Conservation (phyloP, 2,797 vertebrate species). For the Notolabrus celidotus region DNA sequence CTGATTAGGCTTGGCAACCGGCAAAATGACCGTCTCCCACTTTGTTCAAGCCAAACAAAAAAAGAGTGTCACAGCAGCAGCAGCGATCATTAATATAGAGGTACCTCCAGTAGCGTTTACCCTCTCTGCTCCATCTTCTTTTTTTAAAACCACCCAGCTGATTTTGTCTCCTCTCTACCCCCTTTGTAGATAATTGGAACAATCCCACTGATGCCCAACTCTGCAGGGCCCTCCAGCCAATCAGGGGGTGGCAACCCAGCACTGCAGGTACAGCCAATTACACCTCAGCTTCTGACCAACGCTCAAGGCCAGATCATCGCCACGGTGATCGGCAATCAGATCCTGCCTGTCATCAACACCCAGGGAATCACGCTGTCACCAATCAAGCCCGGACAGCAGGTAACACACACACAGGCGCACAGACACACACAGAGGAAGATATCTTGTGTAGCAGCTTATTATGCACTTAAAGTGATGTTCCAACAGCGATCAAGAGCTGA, state of each 20-base stretch:
- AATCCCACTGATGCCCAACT: constrained; percentile 98
- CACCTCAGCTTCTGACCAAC: constrained; percentile 98
- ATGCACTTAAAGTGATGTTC: constrained; percentile 36
- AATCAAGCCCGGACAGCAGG: constrained; percentile 98
- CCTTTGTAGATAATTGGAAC: constrained; percentile 96
- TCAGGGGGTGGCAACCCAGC: constrained; percentile 91
- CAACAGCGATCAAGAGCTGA: constrained; percentile 28
- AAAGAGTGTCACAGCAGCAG: constrained; percentile 35
- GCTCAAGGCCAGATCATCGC: constrained; percentile 99
- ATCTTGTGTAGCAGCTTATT: constrained; percentile 37
- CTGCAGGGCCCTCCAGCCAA: constrained; percentile 92
- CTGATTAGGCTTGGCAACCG: constrained; percentile 48
- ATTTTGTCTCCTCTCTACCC: constrained; percentile 70
- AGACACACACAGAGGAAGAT: constrained; percentile 2
- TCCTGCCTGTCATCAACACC: constrained; percentile 99
- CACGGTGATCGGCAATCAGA: constrained; percentile 99
- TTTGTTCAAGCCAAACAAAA: constrained; percentile 24
- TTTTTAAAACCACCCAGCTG: constrained; percentile 70
- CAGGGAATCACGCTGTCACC: constrained; percentile 99
- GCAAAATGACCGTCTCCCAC: constrained; percentile 15
- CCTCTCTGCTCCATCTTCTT: constrained; percentile 63
- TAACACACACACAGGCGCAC: constrained; percentile 70
- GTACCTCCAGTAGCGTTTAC: constrained; percentile 69
- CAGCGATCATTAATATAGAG: constrained; percentile 64
- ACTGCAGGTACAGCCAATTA: constrained; percentile 99